Conservation (phyloP, 2,113 vertebrate species). For the Sapajus apella region DNA sequence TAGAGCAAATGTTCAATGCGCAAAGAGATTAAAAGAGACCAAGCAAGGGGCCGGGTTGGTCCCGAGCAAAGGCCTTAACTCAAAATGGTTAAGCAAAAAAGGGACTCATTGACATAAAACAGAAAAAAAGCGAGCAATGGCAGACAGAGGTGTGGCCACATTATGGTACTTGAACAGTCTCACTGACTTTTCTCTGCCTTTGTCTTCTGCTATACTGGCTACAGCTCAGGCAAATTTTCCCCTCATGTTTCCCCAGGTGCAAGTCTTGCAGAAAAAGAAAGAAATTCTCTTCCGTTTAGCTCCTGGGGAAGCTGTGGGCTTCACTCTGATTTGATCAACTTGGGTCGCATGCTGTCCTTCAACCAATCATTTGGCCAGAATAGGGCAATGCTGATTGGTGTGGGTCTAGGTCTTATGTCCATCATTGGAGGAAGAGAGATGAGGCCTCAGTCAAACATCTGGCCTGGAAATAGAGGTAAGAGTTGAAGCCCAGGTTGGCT, state of each 20-base stretch:
- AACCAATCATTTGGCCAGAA: background rate
- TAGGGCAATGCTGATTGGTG: background rate
- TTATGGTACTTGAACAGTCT: background rate
- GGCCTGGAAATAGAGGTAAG: background rate
- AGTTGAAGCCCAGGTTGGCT: background rate
- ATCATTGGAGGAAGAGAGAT: background rate
- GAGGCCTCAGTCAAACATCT: background rate
- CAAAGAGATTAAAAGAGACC: constrained; percentile 46
- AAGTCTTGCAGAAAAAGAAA: background rate
- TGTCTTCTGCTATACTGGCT: background rate
- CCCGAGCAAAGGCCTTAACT: background rate
- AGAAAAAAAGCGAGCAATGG: background rate
- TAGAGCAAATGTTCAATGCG: constrained; percentile 63
- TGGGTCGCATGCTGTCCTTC: background rate
- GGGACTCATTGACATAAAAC: background rate
- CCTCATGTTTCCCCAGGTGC: background rate
- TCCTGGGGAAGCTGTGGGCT: background rate
- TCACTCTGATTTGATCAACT: background rate
- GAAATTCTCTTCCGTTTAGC: background rate
- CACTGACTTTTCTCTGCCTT: background rate
- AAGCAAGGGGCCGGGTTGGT: background rate
- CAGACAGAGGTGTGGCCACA: background rate
- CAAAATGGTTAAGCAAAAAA: background rate
- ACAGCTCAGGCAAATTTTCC: background rate
- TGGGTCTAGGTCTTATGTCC: background rate